These are phyloP conservation scores for Sturnus vulgaris DNA, from an alignment of 2,113 vertebrate species.

Conservation along the genomic window DNA sequence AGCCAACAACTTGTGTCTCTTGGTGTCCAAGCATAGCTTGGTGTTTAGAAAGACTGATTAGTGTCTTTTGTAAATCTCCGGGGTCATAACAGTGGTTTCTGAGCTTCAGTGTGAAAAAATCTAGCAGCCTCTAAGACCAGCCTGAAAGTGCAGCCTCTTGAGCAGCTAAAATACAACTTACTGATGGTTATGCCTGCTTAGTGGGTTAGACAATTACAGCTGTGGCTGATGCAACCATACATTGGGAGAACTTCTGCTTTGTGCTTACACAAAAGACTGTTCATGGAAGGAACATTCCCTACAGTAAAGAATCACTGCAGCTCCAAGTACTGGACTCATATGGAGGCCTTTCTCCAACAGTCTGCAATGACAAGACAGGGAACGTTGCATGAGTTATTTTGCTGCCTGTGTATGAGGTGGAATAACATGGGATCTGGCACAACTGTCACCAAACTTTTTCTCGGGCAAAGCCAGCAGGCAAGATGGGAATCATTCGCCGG, in stretches of 20 bases:
- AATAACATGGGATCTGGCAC: neutral
- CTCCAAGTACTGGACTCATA: neutral
- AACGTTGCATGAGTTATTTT: neutral
- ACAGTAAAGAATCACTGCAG: neutral
- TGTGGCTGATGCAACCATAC: rapidly evolving
- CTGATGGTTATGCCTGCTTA: neutral
- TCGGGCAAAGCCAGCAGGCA: neutral
- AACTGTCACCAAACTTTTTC: neutral
- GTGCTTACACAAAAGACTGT: neutral
- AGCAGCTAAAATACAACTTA: neutral
- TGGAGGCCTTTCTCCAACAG: neutral
- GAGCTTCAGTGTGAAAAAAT: neutral
- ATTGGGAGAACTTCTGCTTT: neutral
- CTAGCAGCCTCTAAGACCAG: neutral
- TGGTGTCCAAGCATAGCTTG: neutral
- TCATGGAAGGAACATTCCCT: neutral
- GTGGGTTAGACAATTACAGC: neutral
- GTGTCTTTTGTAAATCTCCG: neutral
- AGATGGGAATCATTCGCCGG: neutral
- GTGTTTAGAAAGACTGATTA: neutral
- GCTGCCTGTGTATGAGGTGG: neutral
- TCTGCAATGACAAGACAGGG: neutral
- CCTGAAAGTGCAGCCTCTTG: neutral
- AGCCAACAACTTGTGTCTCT: neutral
- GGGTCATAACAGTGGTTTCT: rapidly evolving